Percentiles rank a stretch among this genome's conserved stretches.
Evolutionary conservation across 2,113 vertebrate genomes (phyloP).

Genomic region (Brevimyrus niger): DNA sequence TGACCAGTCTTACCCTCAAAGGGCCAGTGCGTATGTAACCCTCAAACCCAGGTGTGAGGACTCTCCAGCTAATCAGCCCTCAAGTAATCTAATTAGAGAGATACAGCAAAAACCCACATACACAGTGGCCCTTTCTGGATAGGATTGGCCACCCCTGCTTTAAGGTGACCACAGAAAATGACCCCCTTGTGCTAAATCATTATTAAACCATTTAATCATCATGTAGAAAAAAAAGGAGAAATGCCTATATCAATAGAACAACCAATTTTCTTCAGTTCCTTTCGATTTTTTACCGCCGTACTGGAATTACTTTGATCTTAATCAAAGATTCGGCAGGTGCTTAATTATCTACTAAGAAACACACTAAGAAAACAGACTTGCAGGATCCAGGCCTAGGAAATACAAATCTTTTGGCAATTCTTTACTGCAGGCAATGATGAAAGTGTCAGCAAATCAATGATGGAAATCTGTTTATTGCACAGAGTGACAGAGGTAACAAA

Average conservation of each 20-base stretch:
- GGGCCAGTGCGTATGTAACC: neutral
- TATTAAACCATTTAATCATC: neutral
- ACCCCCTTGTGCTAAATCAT: neutral
- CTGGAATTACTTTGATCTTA: neutral
- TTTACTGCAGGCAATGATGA: neutral
- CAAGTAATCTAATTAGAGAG: neutral
- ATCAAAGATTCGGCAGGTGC: neutral
- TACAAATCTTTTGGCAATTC: neutral
- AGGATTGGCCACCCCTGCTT: neutral
- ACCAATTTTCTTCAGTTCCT: neutral
- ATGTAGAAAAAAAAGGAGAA: neutral
- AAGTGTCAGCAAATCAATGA: neutral
- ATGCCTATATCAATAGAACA: neutral
- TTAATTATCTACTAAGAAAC: neutral
- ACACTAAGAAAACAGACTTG: neutral
- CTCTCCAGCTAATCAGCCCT: neutral
- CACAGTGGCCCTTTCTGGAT: neutral
- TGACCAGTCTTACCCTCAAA: neutral
- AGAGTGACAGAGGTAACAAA: neutral
- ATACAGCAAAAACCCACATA: neutral
- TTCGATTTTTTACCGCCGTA: neutral
- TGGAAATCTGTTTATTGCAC: slow-evolving; percentile 1
- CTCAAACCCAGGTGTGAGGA: neutral
- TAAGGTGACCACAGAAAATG: neutral
- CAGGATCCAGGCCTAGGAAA: neutral